Conservation (phyloP, 2,113 vertebrate genomes). For the Epinephelus lanceolatus region DNA sequence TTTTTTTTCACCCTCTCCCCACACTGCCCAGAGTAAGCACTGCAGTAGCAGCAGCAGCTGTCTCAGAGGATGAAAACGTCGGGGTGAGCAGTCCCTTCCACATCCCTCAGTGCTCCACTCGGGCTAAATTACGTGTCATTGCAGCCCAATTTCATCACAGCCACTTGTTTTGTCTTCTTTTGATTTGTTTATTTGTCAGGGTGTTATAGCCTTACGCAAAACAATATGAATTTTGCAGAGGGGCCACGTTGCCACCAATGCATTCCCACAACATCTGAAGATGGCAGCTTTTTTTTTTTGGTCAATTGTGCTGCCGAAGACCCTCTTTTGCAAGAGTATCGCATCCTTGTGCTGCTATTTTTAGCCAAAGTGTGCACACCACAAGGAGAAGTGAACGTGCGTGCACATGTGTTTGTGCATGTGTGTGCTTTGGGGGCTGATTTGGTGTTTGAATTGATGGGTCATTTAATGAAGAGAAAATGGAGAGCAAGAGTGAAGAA, state of each 20-base stretch:
- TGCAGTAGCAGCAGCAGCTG: slow-evolving; percentile 39
- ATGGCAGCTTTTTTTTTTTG: slow-evolving; percentile 7
- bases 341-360: slow-evolving; percentile 57
- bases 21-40: slow-evolving; percentile 31
- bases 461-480: slow-evolving; percentile 36
- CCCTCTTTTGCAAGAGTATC: slow-evolving; percentile 22
- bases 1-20: background rate
- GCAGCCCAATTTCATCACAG: slow-evolving; percentile 75
- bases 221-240: slow-evolving; percentile 49
- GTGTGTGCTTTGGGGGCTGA: background rate
- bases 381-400: background rate
- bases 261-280: slow-evolving; percentile 39
- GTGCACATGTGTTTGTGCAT: background rate
- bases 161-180: slow-evolving; percentile 58
- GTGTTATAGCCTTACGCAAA: slow-evolving; percentile 34
- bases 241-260: slow-evolving; percentile 19
- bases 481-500: background rate
- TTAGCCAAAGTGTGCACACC: slow-evolving; percentile 25
- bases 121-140: slow-evolving; percentile 67
- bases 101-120: slow-evolving; percentile 29
- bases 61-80: slow-evolving; percentile 53
- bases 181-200: slow-evolving; percentile 68
- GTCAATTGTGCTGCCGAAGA: slow-evolving; percentile 42
- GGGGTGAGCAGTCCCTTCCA: slow-evolving; percentile 45
- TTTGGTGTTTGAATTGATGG: slow-evolving; percentile 37